Conservation (phyloP, 2,888 invertebrate genomes). For the Plemyria rubiginata region DNA sequence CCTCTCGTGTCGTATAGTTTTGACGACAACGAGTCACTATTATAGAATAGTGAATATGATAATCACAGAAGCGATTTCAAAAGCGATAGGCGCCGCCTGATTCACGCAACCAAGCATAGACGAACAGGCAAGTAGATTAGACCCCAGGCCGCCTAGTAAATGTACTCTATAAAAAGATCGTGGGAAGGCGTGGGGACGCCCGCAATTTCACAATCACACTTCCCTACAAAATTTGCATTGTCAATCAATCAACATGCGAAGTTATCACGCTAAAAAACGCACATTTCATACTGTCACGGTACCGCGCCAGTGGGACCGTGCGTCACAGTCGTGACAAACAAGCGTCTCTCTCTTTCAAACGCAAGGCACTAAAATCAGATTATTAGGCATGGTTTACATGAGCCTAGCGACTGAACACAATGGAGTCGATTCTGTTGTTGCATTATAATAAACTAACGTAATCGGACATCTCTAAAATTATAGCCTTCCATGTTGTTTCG, state of each 20-base stretch:
- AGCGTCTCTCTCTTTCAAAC: conserved; percentile 16
- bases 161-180: conserved; percentile 8
- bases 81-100: too few species aligned
- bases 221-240: conserved; percentile 56
- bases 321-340: conserved; percentile 45
- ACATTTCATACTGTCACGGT: conserved; percentile 61
- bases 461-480: too few species aligned
- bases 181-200: conserved; percentile 39
- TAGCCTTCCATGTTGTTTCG: too few species aligned
- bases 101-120: too few species aligned
- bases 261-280: conserved; percentile 64
- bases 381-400: not conserved
- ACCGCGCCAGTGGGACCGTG: conserved; percentile 44
- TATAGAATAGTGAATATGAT: too few species aligned
- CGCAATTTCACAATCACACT: conserved; percentile 51
- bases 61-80: too few species aligned
- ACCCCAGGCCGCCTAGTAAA: not conserved
- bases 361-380: conserved; percentile 1
- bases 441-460: too few species aligned
- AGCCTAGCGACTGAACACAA: too few species aligned
- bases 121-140: too few species aligned
- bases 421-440: too few species aligned
- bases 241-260: conserved; percentile 67
- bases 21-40: too few species aligned
- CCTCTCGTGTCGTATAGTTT: too few species aligned